Percentiles rank a stretch among this genome's conserved stretches.
phyloP scores from a whole-genome alignment of 2,888 invertebrate genomes.

The Homarus gammarus region DNA sequence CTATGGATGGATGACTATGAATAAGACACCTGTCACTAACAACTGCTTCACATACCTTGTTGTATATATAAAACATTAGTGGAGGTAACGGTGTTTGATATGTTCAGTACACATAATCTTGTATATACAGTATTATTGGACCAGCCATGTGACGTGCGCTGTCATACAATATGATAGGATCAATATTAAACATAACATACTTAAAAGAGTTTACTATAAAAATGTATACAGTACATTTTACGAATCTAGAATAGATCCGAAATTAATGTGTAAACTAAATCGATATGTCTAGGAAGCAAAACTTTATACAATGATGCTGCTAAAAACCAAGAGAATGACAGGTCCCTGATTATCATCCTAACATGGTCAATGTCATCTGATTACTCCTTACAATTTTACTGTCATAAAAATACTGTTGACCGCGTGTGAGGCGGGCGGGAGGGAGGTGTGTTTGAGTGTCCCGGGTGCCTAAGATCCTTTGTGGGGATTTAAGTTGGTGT shows the following conservation, averaged over 20 bases:
- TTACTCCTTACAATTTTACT: not conserved
- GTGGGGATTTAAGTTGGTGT: slow-evolving; percentile 21
- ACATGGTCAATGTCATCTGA: not conserved
- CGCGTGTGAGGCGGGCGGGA: not conserved
- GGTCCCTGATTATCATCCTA: not conserved
- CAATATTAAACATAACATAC: not conserved
- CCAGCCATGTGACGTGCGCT: no score
- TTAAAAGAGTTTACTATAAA: slow-evolving; percentile 23
- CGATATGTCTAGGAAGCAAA: slow-evolving; percentile 19
- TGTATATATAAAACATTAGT: no score
- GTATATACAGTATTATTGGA: no score
- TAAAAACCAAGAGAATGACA: not conserved
- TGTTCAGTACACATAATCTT: no score
- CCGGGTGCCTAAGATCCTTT: slow-evolving; percentile 39
- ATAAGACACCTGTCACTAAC: no score
- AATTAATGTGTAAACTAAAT: slow-evolving; percentile 1
- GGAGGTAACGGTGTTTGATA: no score
- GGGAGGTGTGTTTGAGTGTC: not conserved
- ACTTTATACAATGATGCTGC: not conserved
- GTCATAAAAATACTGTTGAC: not conserved
- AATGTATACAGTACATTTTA: slow-evolving; percentile 14
- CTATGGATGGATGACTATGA: no score
- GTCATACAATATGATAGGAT: no score
- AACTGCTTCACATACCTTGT: no score
- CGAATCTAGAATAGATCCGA: not conserved